These are phyloP conservation scores for Cecidostiba fungosa DNA, from an alignment of 2,888 invertebrate species.

Conservation along the genomic window DNA sequence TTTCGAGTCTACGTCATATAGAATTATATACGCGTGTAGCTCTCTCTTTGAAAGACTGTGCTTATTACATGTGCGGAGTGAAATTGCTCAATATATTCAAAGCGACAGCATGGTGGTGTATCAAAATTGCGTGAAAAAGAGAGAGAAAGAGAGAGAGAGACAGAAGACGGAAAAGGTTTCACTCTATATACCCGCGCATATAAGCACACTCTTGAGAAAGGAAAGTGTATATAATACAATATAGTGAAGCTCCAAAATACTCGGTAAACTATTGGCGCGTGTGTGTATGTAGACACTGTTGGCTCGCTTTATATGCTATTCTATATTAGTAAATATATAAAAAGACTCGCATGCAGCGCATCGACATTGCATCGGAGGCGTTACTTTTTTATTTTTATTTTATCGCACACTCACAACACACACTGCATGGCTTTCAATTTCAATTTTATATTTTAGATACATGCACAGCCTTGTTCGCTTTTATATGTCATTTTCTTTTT, in stretches of 20 bases:
- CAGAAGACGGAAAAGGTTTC: background rate
- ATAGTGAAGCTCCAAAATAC: slow-evolving; percentile 2
- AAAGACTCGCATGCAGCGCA: slow-evolving; percentile 38
- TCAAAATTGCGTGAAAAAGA: background rate
- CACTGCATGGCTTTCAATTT: background rate
- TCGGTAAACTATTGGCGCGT: background rate
- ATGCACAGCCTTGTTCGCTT: background rate
- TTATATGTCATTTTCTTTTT: background rate
- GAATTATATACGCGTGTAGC: too few relatives aligned
- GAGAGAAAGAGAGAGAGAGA: background rate
- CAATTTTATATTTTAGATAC: background rate
- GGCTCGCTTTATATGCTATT: background rate
- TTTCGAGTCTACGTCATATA: background rate
- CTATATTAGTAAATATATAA: background rate
- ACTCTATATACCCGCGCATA: background rate
- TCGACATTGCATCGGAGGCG: background rate
- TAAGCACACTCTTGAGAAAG: background rate
- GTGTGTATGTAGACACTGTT: too few relatives aligned
- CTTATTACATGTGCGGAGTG: background rate
- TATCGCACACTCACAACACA: background rate
- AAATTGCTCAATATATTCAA: background rate
- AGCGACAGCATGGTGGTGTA: background rate
- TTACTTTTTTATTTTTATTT: background rate
- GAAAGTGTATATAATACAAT: background rate
- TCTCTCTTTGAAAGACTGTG: background rate